Percentiles rank a stretch among this genome's conserved stretches.
Evolutionary conservation across 1,140 invertebrate species (phyloP).

Genomic region (Bombus terrestris): DNA sequence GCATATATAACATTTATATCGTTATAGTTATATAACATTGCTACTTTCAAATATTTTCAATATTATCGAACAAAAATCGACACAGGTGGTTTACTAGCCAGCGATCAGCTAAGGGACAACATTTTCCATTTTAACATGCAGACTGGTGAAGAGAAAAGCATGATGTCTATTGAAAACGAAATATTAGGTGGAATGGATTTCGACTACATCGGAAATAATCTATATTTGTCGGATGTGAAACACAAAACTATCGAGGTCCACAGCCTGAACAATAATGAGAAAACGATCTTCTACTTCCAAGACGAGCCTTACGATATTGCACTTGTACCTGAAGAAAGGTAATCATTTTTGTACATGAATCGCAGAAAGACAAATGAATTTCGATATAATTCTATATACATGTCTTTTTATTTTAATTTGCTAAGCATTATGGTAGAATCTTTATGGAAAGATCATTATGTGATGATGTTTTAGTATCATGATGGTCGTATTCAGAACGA

Average conservation of each 20-base stretch:
- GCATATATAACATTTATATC: neutral
- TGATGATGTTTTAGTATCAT: slow-evolving; percentile 82
- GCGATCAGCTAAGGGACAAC: slow-evolving; percentile 45
- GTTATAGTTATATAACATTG: neutral
- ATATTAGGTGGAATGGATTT: slow-evolving; percentile 86
- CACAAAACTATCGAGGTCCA: slow-evolving; percentile 84
- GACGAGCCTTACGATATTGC: slow-evolving; percentile 85
- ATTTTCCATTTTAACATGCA: slow-evolving; percentile 77
- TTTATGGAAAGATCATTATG: no score
- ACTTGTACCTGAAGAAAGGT: slow-evolving; percentile 86
- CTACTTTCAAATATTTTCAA: neutral
- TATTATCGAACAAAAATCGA: neutral
- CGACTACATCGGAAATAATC: slow-evolving; percentile 86
- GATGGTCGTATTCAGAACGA: slow-evolving; percentile 84
- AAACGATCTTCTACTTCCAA: slow-evolving; percentile 82
- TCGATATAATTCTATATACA: neutral
- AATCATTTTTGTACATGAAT: neutral
- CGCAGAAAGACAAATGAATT: neutral
- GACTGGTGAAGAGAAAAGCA: slow-evolving; percentile 69
- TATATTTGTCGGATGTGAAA: slow-evolving; percentile 86
- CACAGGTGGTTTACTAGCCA: slow-evolving; percentile 61
- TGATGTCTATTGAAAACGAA: slow-evolving; percentile 81
- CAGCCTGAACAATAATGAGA: slow-evolving; percentile 82
- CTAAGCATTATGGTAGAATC: no score
- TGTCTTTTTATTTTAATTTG: neutral